Evolutionary conservation across 2,797 vertebrate genomes (phyloP).

Genomic region (Cetoscarus ocellatus): DNA sequence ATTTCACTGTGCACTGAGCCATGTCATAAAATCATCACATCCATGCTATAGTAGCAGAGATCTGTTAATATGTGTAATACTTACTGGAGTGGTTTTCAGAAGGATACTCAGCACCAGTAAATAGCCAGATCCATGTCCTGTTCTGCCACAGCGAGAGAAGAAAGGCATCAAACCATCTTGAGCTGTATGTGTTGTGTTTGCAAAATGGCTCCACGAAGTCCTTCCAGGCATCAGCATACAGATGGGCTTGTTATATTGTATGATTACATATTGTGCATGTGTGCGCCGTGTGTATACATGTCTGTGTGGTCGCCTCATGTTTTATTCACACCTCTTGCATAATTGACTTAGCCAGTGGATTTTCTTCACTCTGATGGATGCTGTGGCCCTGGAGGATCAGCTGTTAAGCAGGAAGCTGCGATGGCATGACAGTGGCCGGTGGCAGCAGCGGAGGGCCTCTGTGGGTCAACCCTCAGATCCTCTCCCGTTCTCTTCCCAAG

Average conservation of each 20-base stretch:
- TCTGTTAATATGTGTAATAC: neutral
- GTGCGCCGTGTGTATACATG: constrained; percentile 55
- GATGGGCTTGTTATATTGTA: constrained; percentile 46
- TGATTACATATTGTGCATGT: constrained; percentile 38
- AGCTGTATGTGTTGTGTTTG: constrained; percentile 1
- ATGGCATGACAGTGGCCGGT: constrained; percentile 34
- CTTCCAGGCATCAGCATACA: constrained; percentile 32
- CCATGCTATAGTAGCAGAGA: neutral
- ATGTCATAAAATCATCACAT: neutral
- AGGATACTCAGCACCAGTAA: neutral
- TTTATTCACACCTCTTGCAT: constrained; percentile 84
- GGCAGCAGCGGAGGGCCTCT: constrained; percentile 32
- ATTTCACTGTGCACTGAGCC: no score
- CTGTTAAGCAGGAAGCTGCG: constrained; percentile 72
- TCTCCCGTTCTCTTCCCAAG: constrained; percentile 15
- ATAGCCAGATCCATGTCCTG: neutral
- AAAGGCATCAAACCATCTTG: neutral
- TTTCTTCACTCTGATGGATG: constrained; percentile 71
- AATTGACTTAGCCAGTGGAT: constrained; percentile 80
- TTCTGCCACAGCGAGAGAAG: neutral
- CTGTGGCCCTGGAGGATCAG: constrained; percentile 71
- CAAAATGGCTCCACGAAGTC: constrained; percentile 11
- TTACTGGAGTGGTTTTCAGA: neutral
- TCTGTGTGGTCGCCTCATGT: constrained; percentile 72
- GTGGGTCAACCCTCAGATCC: constrained; percentile 58